A percentile compares a stretch with the other conserved stretches of the same genome.
Evolutionary conservation across 1,140 invertebrate species (phyloP).

Genomic region (Tribolium castaneum): DNA sequence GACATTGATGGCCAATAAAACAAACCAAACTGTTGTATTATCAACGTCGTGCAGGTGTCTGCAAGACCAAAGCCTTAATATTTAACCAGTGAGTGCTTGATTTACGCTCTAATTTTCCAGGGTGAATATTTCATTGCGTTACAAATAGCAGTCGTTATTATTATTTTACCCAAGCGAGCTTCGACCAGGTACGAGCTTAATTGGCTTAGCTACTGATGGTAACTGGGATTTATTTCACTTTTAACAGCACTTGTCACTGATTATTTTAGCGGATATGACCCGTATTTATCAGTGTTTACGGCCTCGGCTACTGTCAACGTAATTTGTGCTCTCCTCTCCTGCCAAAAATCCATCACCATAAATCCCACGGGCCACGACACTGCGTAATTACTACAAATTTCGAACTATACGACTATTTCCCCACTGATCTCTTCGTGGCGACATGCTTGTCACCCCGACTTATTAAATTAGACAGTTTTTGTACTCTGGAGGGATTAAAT

Average conservation of each 20-base stretch:
- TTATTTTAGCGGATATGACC: slow-evolving; percentile 51
- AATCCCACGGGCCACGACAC: slow-evolving; percentile 16
- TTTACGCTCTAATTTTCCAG: slow-evolving; percentile 52
- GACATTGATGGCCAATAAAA: slow-evolving; percentile 9
- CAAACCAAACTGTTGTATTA: slow-evolving; percentile 5
- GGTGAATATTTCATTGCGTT: slow-evolving; percentile 58
- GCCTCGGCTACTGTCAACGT: slow-evolving; percentile 37
- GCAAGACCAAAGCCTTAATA: slow-evolving; percentile 37
- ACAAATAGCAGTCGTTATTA: slow-evolving; percentile 58
- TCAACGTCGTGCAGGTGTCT: slow-evolving; percentile 8
- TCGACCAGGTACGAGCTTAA: slow-evolving; percentile 51
- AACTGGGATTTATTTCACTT: slow-evolving; percentile 57
- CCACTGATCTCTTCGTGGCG: neutral
- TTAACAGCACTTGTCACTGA: slow-evolving; percentile 55
- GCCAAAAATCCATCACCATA: slow-evolving; percentile 33
- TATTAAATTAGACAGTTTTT: slow-evolving; percentile 38
- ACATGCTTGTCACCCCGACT: neutral
- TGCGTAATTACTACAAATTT: slow-evolving; percentile 37
- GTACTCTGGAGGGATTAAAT: slow-evolving; percentile 6
- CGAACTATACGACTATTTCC: slow-evolving; percentile 13
- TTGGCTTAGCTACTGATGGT: slow-evolving; percentile 56
- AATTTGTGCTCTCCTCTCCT: slow-evolving; percentile 39
- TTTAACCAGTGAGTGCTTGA: slow-evolving; percentile 48
- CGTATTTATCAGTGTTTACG: slow-evolving; percentile 50
- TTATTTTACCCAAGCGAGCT: slow-evolving; percentile 52